Evolutionary conservation across 2,113 vertebrate species (phyloP).

Genomic region (Clupea harengus): DNA sequence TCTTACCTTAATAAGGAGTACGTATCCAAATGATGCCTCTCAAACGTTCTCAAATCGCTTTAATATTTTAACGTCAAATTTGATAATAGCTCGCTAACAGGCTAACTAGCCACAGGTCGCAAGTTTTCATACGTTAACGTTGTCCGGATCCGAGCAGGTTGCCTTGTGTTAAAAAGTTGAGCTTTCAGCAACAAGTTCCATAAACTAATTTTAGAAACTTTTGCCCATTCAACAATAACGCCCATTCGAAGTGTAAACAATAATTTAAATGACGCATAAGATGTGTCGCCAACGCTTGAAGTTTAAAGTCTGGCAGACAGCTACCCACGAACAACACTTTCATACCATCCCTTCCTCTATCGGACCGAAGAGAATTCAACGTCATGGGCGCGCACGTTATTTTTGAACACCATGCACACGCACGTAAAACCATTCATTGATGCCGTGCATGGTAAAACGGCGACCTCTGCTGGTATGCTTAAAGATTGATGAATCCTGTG

Average conservation of each 20-base stretch:
- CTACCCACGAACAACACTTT: not conserved
- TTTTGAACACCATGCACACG: conserved; percentile 7
- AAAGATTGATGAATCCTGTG: not conserved
- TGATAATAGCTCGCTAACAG: not conserved
- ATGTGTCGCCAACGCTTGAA: not conserved
- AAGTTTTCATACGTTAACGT: not conserved
- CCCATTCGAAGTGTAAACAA: not conserved
- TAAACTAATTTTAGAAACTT: not conserved
- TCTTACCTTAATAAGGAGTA: not conserved
- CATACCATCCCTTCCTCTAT: conserved; percentile 13
- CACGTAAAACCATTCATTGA: not conserved
- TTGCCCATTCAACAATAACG: not conserved
- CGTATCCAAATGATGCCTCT: not conserved
- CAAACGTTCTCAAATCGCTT: not conserved
- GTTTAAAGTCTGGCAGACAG: not conserved
- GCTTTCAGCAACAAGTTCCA: conserved; percentile 5
- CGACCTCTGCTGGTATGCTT: not conserved
- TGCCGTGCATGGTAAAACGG: not conserved
- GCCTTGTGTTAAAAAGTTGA: not conserved
- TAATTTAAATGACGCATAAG: not conserved
- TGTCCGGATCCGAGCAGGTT: not conserved
- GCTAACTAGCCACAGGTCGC: conserved; percentile 1
- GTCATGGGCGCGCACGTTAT: not conserved
- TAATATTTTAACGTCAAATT: not conserved
- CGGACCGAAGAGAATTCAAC: conserved; percentile 5